Conservation (phyloP, 2,888 invertebrate genomes). For the Agrotis clavis region DNA sequence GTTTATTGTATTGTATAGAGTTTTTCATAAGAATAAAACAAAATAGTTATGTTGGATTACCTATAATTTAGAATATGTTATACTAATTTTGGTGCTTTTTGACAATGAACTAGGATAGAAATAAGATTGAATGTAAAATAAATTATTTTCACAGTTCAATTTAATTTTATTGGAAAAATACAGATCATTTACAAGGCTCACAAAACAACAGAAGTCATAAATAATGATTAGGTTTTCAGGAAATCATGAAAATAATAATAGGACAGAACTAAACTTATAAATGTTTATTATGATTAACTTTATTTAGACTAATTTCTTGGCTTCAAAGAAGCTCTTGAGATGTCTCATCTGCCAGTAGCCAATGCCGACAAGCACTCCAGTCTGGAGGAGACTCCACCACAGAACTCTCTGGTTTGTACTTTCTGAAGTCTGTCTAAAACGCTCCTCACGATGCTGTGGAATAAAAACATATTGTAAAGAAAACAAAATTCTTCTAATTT, state of each 20-base stretch:
- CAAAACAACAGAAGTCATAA: conserved; percentile 58
- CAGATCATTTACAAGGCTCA: conserved; percentile 79
- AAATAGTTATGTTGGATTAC: background rate
- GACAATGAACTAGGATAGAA: conserved; percentile 17
- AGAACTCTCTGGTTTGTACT: conserved; percentile 98
- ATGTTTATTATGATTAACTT: conserved; percentile 47
- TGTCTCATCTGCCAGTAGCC: conserved; percentile 99
- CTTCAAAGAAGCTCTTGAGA: conserved; percentile 99
- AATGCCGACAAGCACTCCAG: conserved; percentile 96
- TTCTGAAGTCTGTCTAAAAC: conserved; percentile 99
- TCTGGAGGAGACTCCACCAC: conserved; percentile 99
- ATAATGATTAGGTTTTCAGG: conserved; percentile 57
- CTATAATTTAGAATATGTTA: background rate
- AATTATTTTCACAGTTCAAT: conserved; percentile 66
- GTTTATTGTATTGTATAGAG: no score
- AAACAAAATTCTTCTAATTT: background rate
- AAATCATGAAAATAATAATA: conserved; percentile 64
- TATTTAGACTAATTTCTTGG: conserved; percentile 98
- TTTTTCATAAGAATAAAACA: background rate
- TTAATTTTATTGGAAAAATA: conserved; percentile 81
- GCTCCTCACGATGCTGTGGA: conserved; percentile 97
- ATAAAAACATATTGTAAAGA: background rate
- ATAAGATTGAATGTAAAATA: conserved; percentile 52
- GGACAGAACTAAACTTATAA: conserved; percentile 57
- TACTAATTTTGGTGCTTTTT: conserved; percentile 14